Base-by-base conservation (phyloP, 2,888 invertebrate species). In the Spicauda simplicius region DNA sequence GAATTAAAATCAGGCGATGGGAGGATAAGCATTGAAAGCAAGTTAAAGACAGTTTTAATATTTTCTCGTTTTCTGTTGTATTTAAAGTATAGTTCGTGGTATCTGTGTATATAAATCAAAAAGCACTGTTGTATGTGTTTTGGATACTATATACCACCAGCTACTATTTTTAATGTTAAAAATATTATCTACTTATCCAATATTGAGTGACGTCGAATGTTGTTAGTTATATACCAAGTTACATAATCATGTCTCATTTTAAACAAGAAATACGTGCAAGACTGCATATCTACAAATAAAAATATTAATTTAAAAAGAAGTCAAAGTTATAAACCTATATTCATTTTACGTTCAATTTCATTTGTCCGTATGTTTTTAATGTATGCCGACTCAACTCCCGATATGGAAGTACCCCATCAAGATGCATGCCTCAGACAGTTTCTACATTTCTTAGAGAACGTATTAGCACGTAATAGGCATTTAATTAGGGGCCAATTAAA, bases 401-500 rank as follows among this genome's bases (percentile, higher is more conserved):
- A 69, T 57, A 71, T 68, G 71, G 73, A 37, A 55, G 65, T 56
- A 69, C 59, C 68, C 57, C 62, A 71, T 71, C 71, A 67, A 72
- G 71, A 71, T 73, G 70, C 68, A 68, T 68, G 59, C 60, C 65
- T 68, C 59, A 48, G 66, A 66, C 66, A 61, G 69, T 69, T 72
- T 71, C 71, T 70, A 68, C 68, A 69, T 68, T 69, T 69, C 64
- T 66, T 63, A 69, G 65, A 62, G 55, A 59, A 68, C 65, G 48
- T 66, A 63, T 68, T 67, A 71, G 67, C 64, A 68, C 71, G 66
- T 67, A 64, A 60, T 57, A 64, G 63, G 48, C 59, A 67, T 71
- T 71, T 69, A 71, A 67, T 69, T 64, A 62, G 60, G 61, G 67
- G 30, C 67, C 63, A 62, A 69, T 69, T 70, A 63, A 64, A 70